Conservation (phyloP, 1,140 invertebrate genomes). For the Monomorium pharaonis region DNA sequence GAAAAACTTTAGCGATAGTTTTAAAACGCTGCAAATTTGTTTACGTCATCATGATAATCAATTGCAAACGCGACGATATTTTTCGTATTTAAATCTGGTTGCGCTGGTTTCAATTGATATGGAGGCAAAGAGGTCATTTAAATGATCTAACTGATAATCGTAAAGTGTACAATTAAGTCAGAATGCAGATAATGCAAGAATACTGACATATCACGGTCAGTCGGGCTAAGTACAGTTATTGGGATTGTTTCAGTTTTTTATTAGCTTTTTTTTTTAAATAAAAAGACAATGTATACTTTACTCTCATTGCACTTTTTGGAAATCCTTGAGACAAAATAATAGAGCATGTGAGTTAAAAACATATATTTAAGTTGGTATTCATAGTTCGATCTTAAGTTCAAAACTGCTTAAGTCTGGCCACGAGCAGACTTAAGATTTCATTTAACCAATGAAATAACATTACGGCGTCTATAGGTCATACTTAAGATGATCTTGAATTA, state of each 20-base stretch:
- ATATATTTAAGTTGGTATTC: no score
- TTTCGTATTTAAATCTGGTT: constrained; percentile 24
- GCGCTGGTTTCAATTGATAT: neutral
- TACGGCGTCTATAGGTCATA: no score
- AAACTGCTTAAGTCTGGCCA: no score
- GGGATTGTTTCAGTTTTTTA: neutral
- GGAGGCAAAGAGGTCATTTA: constrained; percentile 1
- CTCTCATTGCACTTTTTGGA: neutral
- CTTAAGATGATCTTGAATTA: no score
- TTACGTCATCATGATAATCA: constrained; percentile 19
- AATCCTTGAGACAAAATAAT: neutral
- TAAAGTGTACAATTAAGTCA: neutral
- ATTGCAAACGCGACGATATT: constrained; percentile 24
- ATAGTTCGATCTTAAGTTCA: no score
- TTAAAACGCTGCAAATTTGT: constrained; percentile 24
- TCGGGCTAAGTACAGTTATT: neutral
- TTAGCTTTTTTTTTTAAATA: neutral
- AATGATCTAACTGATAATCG: constrained; percentile 4
- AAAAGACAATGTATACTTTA: neutral
- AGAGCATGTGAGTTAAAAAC: neutral
- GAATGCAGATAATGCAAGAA: neutral
- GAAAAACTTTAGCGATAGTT: constrained; percentile 32
- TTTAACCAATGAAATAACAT: no score
- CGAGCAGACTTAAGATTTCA: no score
- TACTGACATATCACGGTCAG: neutral